These are phyloP conservation scores for Manduca sexta DNA, from an alignment of 1,140 invertebrate genomes.

Conservation along the genomic window DNA sequence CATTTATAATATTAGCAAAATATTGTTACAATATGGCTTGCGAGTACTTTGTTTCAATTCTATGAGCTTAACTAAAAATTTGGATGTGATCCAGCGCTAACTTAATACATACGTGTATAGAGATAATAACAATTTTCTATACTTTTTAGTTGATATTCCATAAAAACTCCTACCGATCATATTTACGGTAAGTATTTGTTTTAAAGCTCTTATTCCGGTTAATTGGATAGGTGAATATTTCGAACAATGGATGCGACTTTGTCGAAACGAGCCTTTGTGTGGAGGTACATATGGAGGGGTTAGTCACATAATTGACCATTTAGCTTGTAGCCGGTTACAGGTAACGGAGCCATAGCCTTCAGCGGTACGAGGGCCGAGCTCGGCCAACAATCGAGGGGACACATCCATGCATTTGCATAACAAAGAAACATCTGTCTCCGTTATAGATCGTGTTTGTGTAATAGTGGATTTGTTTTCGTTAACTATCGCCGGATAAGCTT, in stretches of 20 bases:
- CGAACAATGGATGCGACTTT: constrained; percentile 11
- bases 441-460: constrained; percentile 19
- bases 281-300: constrained; percentile 8
- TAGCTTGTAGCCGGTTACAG: constrained; percentile 45
- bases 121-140: too few species aligned
- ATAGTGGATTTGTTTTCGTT: constrained; percentile 15
- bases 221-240: constrained; percentile 3
- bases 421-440: constrained; percentile 34
- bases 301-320: constrained; percentile 38
- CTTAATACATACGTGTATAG: too few species aligned
- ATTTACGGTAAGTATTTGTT: not conserved
- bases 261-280: constrained; percentile 22
- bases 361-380: constrained; percentile 34
- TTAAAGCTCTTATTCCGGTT: not conserved
- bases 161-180: too few species aligned
- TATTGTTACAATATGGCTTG: too few species aligned
- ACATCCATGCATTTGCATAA: constrained; percentile 39
- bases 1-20: too few species aligned
- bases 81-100: too few species aligned
- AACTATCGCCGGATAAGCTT: not conserved
- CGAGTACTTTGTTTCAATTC: too few species aligned
- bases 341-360: constrained; percentile 37
- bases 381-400: constrained; percentile 25
- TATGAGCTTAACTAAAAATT: too few species aligned
- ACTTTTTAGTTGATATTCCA: too few species aligned